phyloP scores from a whole-genome alignment of 2,113 vertebrate genomes.

The Copsychus sechellarum region DNA sequence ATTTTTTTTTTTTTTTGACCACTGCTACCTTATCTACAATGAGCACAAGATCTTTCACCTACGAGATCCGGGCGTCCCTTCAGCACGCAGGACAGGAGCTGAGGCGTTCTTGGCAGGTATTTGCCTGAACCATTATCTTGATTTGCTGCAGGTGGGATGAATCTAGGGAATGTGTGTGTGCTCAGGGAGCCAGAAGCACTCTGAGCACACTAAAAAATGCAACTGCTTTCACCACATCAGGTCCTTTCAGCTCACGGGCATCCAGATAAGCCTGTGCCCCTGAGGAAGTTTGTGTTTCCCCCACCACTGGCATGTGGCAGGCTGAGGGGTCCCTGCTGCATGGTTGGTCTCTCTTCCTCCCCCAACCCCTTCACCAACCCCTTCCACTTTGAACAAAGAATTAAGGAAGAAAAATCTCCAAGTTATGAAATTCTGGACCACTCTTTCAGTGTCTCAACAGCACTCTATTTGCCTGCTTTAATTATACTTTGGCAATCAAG shows the following conservation, averaged over 20 bases:
- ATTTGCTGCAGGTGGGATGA: not conserved
- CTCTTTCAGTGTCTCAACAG: not conserved
- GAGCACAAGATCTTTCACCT: not conserved
- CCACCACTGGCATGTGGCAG: accelerated
- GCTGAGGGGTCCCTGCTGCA: accelerated
- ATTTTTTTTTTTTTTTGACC: not conserved
- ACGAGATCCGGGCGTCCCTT: not conserved
- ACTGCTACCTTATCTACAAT: not conserved
- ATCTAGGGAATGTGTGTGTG: not conserved
- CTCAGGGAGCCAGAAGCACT: not conserved
- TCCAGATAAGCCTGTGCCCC: accelerated
- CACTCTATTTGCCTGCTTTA: not conserved
- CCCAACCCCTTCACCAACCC: accelerated
- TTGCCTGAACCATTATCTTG: not conserved
- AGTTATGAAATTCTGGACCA: not conserved
- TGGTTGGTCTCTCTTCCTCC: not conserved
- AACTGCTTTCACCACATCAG: not conserved
- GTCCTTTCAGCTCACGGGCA: not conserved
- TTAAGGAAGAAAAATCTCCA: not conserved
- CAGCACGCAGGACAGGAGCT: not conserved
- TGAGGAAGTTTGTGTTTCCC: not conserved
- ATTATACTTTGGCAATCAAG: not conserved
- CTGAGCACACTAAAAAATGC: not conserved
- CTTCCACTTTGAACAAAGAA: not conserved
- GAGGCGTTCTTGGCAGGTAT: not conserved